These are phyloP conservation scores for Platynereis dumerilii DNA, from an alignment of 2,888 invertebrate genomes.

Conservation along the genomic window DNA sequence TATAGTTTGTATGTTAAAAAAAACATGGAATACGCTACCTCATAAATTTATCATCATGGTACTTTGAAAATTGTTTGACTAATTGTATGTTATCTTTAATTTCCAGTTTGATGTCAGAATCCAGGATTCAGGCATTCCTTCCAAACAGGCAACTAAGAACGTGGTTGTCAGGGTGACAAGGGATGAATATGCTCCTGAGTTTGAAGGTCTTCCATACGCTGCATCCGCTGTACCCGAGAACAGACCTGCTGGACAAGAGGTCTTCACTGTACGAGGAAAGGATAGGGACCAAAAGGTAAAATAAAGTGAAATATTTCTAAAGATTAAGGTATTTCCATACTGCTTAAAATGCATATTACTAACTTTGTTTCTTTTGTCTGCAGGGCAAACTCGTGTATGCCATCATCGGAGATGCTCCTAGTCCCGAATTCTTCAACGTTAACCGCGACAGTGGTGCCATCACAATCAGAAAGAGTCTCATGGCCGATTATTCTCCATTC, in stretches of 20 bases:
- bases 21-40: too few species aligned
- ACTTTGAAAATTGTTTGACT: too few species aligned
- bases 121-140: slow-evolving; percentile 34
- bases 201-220: slow-evolving; percentile 40
- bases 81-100: background rate
- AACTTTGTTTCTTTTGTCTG: background rate
- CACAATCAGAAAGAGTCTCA: slow-evolving; percentile 37
- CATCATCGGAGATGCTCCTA: slow-evolving; percentile 45
- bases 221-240: slow-evolving; percentile 31
- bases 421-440: slow-evolving; percentile 47
- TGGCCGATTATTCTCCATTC: slow-evolving; percentile 34
- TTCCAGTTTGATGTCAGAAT: slow-evolving; percentile 36
- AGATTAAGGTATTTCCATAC: background rate
- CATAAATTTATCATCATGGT: too few species aligned
- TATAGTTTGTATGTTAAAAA: too few species aligned
- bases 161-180: slow-evolving; percentile 29
- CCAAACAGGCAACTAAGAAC: slow-evolving; percentile 16
- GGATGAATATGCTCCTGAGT: slow-evolving; percentile 46
- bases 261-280: slow-evolving; percentile 30
- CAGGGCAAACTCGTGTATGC: slow-evolving; percentile 31
- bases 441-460: slow-evolving; percentile 43
- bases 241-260: slow-evolving; percentile 28
- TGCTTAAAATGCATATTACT: background rate
- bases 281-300: slow-evolving; percentile 35
- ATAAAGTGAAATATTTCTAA: background rate